Conservation (phyloP, 2,797 vertebrate genomes). For the Notamacropus eugenii region DNA sequence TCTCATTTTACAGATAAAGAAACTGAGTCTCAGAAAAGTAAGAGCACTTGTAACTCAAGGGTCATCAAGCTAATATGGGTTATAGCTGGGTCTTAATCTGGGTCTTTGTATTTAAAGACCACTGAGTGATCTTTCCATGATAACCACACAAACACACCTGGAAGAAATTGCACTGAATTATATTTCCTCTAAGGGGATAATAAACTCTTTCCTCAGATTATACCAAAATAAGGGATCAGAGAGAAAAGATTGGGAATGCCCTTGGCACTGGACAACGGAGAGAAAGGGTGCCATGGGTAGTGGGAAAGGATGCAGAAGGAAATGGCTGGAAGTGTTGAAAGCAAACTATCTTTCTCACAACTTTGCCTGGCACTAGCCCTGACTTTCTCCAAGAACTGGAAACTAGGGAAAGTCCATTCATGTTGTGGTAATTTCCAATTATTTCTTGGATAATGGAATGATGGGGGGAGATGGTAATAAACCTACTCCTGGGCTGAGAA, state of each 20-base stretch:
- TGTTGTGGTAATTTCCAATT: not conserved
- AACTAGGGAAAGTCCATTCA: not conserved
- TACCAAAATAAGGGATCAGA: not conserved
- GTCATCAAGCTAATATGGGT: not conserved
- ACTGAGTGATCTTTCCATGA: not conserved
- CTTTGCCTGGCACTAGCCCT: not conserved
- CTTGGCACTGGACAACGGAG: not conserved
- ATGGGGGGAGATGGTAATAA: not conserved
- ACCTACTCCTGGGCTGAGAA: not conserved
- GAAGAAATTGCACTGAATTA: not conserved
- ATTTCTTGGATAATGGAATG: not conserved
- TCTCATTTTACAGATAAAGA: not conserved
- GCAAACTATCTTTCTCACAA: not conserved
- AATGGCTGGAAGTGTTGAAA: not conserved
- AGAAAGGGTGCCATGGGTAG: not conserved
- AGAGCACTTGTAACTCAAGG: not conserved
- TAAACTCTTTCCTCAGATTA: not conserved
- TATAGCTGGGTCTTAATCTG: not conserved
- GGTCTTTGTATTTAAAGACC: not conserved
- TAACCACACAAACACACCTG: not conserved
- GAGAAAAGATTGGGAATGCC: not conserved
- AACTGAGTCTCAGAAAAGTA: slow-evolving; percentile 3
- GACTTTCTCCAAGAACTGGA: not conserved
- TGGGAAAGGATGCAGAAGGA: not conserved
- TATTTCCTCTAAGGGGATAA: not conserved